Evolutionary conservation across 2,797 vertebrate species (phyloP), one percentile per base, ranked within the genome.

Genomic region (Peromyscus eremicus): DNA sequence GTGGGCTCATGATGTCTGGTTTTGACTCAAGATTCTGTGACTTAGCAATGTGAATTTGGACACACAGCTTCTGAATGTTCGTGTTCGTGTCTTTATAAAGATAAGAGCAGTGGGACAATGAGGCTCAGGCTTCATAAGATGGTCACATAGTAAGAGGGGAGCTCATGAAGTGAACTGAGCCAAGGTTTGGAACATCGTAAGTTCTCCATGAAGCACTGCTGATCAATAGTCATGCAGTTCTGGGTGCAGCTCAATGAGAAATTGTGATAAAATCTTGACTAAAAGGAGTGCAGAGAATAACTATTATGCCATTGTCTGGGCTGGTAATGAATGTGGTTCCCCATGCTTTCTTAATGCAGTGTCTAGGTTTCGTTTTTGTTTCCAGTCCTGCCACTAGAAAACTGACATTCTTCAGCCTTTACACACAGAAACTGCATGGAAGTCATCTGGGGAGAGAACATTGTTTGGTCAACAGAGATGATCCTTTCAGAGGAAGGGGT

Each of bases 351-450:
- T 88, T 85, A 95, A 81, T 89, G 89, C 89, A 68, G n/a, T 81
- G 70, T 92, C 70, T 92, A 40, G 37, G n/a, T 93, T 96, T 96
- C 66, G 64, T 62, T 96, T 77, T 85, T 55, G 95, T 94, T 92
- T 95, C 81, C 29, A 95, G 79, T 93, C 62, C 34, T 64, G 85
- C 93, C 83, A n/a, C 64, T 92, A 77, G 76, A 90, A 94, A 98
- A 93, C 43, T 93, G 40, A 96, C 87, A 91, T 95, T 93, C 84
- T 94, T 81, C 77, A 95, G 90, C 37, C 95, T 94, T 96, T 96
- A 82, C 68, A 85, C 49, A 94, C 87, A 93, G 68, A 94, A 95
- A 9, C 85, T 89, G 94, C 16, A 43, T 60, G 89, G 71, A 80
- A 94, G 87, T 68, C 79, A 94, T 92, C 87, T 96, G 66, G 84